phyloP scores from a whole-genome alignment of 2,888 invertebrate genomes.

The Drosophila neonasuta region DNA sequence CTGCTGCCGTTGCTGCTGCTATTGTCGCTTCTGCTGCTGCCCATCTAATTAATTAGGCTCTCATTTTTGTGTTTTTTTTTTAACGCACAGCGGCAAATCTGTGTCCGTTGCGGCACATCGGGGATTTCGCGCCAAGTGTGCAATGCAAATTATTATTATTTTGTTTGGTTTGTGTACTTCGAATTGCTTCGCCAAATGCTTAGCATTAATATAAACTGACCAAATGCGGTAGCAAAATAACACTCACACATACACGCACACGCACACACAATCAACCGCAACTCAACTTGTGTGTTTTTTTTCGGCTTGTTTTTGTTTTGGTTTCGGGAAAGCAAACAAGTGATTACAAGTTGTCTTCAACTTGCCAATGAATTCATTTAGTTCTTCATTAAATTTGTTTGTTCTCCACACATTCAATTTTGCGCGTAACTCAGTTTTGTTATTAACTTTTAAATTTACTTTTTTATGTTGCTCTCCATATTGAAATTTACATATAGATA shows the following conservation, averaged over 20 bases:
- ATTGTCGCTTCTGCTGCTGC: conserved; percentile 1
- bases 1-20: background rate
- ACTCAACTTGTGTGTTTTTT: background rate
- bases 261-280: background rate
- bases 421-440: too few species aligned
- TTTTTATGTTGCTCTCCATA: background rate
- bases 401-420: background rate
- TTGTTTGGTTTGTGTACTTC: background rate
- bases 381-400: background rate
- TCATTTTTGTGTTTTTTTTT: conserved; percentile 17
- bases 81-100: conserved; percentile 33
- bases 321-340: background rate
- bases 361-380: background rate
- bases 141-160: background rate
- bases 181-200: conserved; percentile 4
- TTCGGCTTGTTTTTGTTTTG: background rate
- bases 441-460: background rate
- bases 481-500: background rate
- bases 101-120: conserved; percentile 18
- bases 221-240: background rate
- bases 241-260: background rate
- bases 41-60: conserved; percentile 44
- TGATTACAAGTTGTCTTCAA: background rate
- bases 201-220: conserved; percentile 13
- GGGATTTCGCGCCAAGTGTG: conserved; percentile 19